These are phyloP conservation scores for Drosophila sucinea DNA, from an alignment of 1,140 invertebrate genomes.

Conservation along the genomic window DNA sequence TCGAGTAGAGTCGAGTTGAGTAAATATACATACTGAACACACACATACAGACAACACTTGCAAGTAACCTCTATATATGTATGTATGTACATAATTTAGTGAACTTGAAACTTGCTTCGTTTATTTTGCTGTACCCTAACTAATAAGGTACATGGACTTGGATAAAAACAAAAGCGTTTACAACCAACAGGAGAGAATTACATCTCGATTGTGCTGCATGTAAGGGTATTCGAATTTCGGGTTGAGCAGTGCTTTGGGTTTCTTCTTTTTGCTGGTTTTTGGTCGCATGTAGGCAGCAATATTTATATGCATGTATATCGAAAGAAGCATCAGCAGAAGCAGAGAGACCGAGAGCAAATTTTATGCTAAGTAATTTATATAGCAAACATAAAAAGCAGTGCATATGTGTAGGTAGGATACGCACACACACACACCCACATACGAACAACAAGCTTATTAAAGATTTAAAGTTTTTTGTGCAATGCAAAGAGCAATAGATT, in stretches of 20 bases:
- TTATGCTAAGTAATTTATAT: slow-evolving; percentile 74
- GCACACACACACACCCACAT: slow-evolving; percentile 17
- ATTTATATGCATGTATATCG: slow-evolving; percentile 49
- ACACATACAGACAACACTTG: slow-evolving; percentile 10
- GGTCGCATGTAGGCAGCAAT: slow-evolving; percentile 29
- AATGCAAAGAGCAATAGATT: slow-evolving; percentile 27
- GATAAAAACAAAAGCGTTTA: no score
- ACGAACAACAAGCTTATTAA: slow-evolving; percentile 55
- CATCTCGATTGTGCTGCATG: not conserved
- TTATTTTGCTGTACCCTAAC: slow-evolving; percentile 3
- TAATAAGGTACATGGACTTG: not conserved
- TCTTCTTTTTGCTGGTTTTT: not conserved
- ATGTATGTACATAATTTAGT: slow-evolving; percentile 75
- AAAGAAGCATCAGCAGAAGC: slow-evolving; percentile 38
- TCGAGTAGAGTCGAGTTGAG: slow-evolving; percentile 38
- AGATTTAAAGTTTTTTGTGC: slow-evolving; percentile 69
- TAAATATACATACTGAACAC: slow-evolving; percentile 66
- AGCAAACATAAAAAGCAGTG: slow-evolving; percentile 60
- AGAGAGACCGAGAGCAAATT: slow-evolving; percentile 31
- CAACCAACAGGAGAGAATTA: no score
- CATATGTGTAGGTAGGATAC: slow-evolving; percentile 39
- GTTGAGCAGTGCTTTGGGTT: not conserved
- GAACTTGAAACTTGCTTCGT: slow-evolving; percentile 71
- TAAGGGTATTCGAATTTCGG: not conserved
- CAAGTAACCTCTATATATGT: slow-evolving; percentile 33